Evolutionary conservation across 2,888 invertebrate species (phyloP), one percentile per base, ranked within the genome.

Genomic region (Tetheella fluctuosa): DNA sequence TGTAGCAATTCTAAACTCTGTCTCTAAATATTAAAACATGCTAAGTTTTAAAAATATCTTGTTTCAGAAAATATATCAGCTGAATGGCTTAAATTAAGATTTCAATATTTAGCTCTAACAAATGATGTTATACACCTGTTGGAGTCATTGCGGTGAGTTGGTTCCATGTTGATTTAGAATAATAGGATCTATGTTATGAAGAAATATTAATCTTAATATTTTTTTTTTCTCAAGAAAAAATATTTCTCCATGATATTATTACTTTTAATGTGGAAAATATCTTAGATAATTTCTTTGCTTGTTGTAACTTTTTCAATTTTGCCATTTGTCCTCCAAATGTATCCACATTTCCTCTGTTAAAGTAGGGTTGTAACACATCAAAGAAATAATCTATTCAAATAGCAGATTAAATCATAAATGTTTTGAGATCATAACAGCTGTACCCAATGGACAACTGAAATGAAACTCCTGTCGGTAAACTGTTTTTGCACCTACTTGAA

Each of bases 41-140:
- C 23, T 34, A 63, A 28, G 56, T 66, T 6, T 5, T 1, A 39
- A 39, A n/a, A 25, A 69, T 62, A 54, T 69, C 70, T 76, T 81
- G 65, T 92, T 94, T 58, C 92, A 94, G 95, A 95, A 85, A 95
- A 94, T 79, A 94, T 97, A 78, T 97, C 97, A 84, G 87, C 94
- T 72, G 94, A 95, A 90, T 98, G 97, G 97, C 89, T 97, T 74
- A 94, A 95, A 74, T 91, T 97, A 73, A 95, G 97, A 77, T 97
- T 97, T 90, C 94, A 96, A 71, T 96, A 95, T 88, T 91, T 97
- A 84, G 94, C 95, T 67, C 86, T 97, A 70, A 91, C 95, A 23
- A 91, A 95, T 59, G 96, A 97, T 71, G 95, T 96, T 64, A 92
- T 95, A 73, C 94, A 94, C 66, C 94, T 97, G 77, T 92, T 98